phyloP scores from a whole-genome alignment of 2,113 vertebrate species.

The Corvus cornix region DNA sequence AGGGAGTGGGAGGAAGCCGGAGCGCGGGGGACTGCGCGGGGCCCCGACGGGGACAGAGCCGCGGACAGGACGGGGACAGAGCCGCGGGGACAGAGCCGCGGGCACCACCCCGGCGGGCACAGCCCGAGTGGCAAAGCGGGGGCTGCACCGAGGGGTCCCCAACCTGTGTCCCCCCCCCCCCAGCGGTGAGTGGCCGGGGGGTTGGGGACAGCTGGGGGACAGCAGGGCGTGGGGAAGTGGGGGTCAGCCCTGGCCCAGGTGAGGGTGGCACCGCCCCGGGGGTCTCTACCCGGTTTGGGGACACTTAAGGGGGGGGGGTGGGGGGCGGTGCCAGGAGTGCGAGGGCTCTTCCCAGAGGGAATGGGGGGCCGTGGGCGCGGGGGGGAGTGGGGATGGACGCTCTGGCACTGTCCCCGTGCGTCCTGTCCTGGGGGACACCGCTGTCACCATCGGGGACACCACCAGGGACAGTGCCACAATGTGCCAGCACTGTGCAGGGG shows the following conservation, averaged over 20 bases:
- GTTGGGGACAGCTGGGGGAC: background rate
- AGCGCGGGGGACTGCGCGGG: background rate
- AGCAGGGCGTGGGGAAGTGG: rapidly evolving
- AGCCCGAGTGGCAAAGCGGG: background rate
- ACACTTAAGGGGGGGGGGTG: no score
- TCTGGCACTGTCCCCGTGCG: background rate
- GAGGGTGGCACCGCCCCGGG: background rate
- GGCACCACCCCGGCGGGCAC: background rate
- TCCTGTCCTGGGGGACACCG: background rate
- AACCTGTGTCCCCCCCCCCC: background rate
- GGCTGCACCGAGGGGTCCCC: background rate
- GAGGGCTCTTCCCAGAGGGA: rapidly evolving
- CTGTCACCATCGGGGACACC: rapidly evolving
- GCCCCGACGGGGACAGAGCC: background rate
- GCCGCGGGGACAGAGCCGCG: background rate
- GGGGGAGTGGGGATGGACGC: background rate
- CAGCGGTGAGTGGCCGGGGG: background rate
- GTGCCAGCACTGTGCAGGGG: background rate
- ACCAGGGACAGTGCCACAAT: rapidly evolving
- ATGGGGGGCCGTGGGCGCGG: rapidly evolving
- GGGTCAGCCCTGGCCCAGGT: background rate
- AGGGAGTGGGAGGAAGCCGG: constrained; percentile 36
- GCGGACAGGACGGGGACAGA: background rate
- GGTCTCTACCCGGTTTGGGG: background rate
- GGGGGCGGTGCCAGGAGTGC: background rate